phyloP scores from a whole-genome alignment of 2,113 vertebrate species.

The Gymnocephalus cernua region DNA sequence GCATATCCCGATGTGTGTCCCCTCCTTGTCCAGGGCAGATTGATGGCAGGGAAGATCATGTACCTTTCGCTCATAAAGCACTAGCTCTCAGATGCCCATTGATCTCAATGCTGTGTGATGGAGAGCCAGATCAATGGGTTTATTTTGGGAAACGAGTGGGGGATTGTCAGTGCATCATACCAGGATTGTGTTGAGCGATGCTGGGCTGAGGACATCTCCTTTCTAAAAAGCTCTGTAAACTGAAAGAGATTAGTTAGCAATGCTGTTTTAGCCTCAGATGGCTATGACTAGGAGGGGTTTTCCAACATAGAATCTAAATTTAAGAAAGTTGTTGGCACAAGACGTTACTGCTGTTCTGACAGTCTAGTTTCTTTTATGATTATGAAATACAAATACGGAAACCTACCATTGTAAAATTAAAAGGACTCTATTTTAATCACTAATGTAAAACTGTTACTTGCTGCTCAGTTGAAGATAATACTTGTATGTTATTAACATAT shows the following conservation, averaged over 20 bases:
- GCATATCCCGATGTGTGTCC: conserved; percentile 65
- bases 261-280: conserved; percentile 25
- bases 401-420: neutral
- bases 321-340: neutral
- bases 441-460: neutral
- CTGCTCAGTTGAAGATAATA: neutral
- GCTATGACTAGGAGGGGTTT: neutral
- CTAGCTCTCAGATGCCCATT: conserved; percentile 70
- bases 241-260: conserved; percentile 59
- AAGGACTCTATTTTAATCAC: conserved; percentile 3
- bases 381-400: neutral
- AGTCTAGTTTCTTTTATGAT: conserved; percentile 4
- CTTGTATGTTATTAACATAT: neutral
- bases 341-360: conserved; percentile 4
- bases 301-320: neutral
- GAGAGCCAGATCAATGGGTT: conserved; percentile 77
- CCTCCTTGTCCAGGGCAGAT: conserved; percentile 72
- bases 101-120: conserved; percentile 76
- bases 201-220: conserved; percentile 55
- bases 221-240: conserved; percentile 43
- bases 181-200: conserved; percentile 60
- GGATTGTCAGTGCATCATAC: conserved; percentile 65
- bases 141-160: conserved; percentile 74
- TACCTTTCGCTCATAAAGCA: conserved; percentile 77
- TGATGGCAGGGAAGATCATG: conserved; percentile 70